Evolutionary conservation across 2,797 vertebrate genomes (phyloP).

Genomic region (Ispidina picta): DNA sequence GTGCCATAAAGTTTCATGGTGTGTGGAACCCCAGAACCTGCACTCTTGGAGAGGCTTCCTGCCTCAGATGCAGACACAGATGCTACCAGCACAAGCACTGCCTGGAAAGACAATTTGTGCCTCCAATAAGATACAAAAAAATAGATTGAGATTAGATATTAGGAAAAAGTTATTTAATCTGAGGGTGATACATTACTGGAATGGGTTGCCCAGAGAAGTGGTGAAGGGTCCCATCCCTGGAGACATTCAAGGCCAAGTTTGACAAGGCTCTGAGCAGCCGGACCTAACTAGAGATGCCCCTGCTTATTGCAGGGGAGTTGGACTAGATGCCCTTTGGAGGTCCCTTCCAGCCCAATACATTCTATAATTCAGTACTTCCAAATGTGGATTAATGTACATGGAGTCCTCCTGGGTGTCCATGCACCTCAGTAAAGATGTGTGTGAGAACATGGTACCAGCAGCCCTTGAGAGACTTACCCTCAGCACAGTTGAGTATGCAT

Average conservation of each 20-base stretch:
- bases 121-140: neutral
- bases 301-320: too few species aligned
- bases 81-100: fast-evolving
- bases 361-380: neutral
- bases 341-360: too few species aligned
- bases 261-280: too few species aligned
- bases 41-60: fast-evolving
- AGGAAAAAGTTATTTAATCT: too few species aligned
- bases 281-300: too few species aligned
- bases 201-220: too few species aligned
- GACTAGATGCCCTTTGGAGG: too few species aligned
- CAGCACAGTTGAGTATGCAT: neutral
- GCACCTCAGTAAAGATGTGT: neutral
- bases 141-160: too few species aligned
- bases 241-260: too few species aligned
- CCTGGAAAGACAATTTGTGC: neutral
- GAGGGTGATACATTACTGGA: too few species aligned
- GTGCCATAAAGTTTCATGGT: neutral
- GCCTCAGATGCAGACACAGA: neutral
- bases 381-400: fast-evolving
- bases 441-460: neutral
- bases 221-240: too few species aligned
- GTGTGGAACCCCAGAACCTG: neutral
- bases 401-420: neutral
- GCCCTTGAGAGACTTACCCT: neutral